Evolutionary conservation across 1,140 invertebrate species (phyloP).

Genomic region (Psilanteris sp.): DNA sequence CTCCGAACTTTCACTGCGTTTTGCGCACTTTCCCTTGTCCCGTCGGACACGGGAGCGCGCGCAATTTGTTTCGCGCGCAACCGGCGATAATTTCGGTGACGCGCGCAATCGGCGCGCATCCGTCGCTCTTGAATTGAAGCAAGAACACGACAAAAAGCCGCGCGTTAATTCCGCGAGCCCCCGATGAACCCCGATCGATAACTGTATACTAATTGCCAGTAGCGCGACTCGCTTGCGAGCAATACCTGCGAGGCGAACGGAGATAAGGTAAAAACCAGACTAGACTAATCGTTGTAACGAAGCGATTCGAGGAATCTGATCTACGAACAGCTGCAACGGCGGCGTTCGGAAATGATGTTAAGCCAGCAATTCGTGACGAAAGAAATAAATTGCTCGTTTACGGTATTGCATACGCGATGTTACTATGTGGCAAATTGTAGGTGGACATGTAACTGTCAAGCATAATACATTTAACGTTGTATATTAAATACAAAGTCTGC

Average conservation of each 20-base stretch:
- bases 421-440: slow-evolving; percentile 43
- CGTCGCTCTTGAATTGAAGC: too few species aligned
- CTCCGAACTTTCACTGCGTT: slow-evolving; percentile 33
- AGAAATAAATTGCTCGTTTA: slow-evolving; percentile 57
- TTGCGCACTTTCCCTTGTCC: slow-evolving; percentile 22
- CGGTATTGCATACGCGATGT: slow-evolving; percentile 37
- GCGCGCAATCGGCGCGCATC: too few species aligned
- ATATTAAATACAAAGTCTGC: slow-evolving; percentile 28
- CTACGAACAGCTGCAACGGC: slow-evolving; percentile 33
- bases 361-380: slow-evolving; percentile 46
- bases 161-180: slow-evolving; percentile 48
- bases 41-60: too few species aligned
- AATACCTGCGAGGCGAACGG: slow-evolving; percentile 26
- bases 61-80: too few species aligned
- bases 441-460: slow-evolving; percentile 42
- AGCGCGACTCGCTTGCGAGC: slow-evolving; percentile 26
- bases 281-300: slow-evolving; percentile 45
- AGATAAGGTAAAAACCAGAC: slow-evolving; percentile 53
- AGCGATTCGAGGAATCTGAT: slow-evolving; percentile 52
- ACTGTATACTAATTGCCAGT: slow-evolving; percentile 48
- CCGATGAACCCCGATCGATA: slow-evolving; percentile 45
- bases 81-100: too few species aligned
- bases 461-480: slow-evolving; percentile 20
- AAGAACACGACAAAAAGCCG: too few species aligned
- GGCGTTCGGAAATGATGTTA: slow-evolving; percentile 54